phyloP scores from a whole-genome alignment of 2,888 invertebrate genomes.

The Iselma pallidipennis region DNA sequence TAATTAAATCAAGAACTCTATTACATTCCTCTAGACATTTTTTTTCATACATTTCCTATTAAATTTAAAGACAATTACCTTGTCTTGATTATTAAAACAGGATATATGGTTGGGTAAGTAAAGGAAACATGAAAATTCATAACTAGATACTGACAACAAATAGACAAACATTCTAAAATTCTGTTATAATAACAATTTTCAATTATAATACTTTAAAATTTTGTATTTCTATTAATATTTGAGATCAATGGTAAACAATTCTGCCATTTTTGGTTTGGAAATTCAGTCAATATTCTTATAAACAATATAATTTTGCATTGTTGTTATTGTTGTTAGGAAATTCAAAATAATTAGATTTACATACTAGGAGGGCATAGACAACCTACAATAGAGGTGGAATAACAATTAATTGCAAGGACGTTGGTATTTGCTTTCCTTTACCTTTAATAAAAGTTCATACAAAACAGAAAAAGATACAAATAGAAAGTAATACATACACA shows the following conservation, averaged over 20 bases:
- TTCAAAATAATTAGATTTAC: conserved; percentile 20
- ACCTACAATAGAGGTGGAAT: conserved; percentile 32
- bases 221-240: too few species aligned
- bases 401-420: conserved; percentile 33
- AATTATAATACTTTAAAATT: too few species aligned
- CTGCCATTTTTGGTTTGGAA: conserved; percentile 2
- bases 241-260: too few species aligned
- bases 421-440: conserved; percentile 27
- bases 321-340: conserved; percentile 9
- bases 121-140: conserved; percentile 36
- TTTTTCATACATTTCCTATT: too few species aligned
- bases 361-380: conserved; percentile 28
- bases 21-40: too few species aligned
- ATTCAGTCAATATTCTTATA: not conserved
- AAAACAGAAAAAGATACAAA: not conserved
- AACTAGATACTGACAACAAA: too few species aligned
- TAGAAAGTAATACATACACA: not conserved
- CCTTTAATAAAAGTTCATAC: conserved; percentile 4
- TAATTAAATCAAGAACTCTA: too few species aligned
- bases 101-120: conserved; percentile 40
- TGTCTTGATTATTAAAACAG: conserved; percentile 27
- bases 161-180: conserved; percentile 12
- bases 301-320: not conserved
- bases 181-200: too few species aligned
- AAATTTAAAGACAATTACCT: not conserved